These are phyloP conservation scores for Melinaea menophilus DNA, from an alignment of 2,888 invertebrate species.

Conservation along the genomic window DNA sequence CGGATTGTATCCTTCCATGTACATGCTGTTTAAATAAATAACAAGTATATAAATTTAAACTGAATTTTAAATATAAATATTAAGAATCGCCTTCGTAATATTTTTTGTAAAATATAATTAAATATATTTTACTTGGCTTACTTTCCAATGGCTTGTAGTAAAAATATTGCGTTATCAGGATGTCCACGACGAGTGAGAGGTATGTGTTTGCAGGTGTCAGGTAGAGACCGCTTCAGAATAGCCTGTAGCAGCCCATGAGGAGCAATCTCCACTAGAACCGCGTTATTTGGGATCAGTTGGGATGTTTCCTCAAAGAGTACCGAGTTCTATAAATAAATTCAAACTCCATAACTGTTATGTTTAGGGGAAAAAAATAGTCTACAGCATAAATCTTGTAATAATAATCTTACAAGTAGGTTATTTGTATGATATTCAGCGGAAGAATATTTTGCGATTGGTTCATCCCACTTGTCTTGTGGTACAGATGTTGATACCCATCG, in stretches of 20 bases:
- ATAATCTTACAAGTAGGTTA: constrained; percentile 80
- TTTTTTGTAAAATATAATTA: no score
- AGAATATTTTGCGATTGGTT: constrained; percentile 64
- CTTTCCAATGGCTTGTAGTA: constrained; percentile 81
- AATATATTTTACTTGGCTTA: constrained; percentile 41
- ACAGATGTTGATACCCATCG: constrained; percentile 91
- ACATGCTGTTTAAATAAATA: constrained; percentile 77
- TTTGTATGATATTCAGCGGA: constrained; percentile 92
- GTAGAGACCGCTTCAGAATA: constrained; percentile 87
- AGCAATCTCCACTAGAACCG: constrained; percentile 91
- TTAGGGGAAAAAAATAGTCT: background rate
- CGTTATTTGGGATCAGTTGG: constrained; percentile 84
- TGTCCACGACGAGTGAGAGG: constrained; percentile 85
- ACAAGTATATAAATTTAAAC: background rate
- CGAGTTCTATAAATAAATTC: constrained; percentile 69
- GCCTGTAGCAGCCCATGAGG: constrained; percentile 94
- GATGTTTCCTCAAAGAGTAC: constrained; percentile 90
- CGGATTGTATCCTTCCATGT: constrained; percentile 84
- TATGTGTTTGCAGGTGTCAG: constrained; percentile 80
- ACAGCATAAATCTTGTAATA: background rate
- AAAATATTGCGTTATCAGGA: constrained; percentile 74
- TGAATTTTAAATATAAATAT: background rate
- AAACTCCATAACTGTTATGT: background rate
- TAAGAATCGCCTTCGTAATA: background rate
- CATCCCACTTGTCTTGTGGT: constrained; percentile 79